These are phyloP conservation scores for Drosophila subobscura DNA, from an alignment of 1,140 invertebrate genomes.

Conservation along the genomic window DNA sequence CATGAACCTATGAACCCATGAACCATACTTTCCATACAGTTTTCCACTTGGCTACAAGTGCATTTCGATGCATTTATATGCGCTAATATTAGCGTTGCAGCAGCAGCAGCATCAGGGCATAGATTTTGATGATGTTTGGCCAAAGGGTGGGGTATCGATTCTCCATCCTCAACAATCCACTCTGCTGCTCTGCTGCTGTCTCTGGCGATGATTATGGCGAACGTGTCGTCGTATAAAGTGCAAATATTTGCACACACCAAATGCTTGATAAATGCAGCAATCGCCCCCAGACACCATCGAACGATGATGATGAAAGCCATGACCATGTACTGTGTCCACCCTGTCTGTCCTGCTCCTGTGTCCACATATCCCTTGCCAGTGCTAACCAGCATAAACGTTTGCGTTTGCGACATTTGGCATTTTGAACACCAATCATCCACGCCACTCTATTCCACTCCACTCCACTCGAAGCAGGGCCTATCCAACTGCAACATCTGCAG, in stretches of 20 bases:
- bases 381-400: conserved; percentile 41
- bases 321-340: conserved; percentile 9
- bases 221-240: conserved; percentile 73
- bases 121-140: conserved; percentile 79
- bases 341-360: neutral
- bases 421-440: conserved; percentile 8
- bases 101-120: conserved; percentile 25
- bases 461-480: neutral
- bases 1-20: conserved; percentile 15
- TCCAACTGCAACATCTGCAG: neutral
- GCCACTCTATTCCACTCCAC: neutral
- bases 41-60: conserved; percentile 52
- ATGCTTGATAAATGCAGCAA: conserved; percentile 75
- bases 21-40: too few relatives aligned
- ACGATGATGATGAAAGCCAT: conserved; percentile 28
- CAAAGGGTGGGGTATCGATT: conserved; percentile 45
- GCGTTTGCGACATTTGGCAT: conserved; percentile 59
- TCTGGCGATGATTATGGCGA: conserved; percentile 31
- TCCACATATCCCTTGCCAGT: conserved; percentile 23
- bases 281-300: conserved; percentile 52
- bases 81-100: conserved; percentile 73
- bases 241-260: conserved; percentile 78
- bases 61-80: conserved; percentile 78
- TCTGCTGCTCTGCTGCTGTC: too few relatives aligned
- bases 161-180: neutral